These are phyloP conservation scores for Stenotaenia linearis DNA, from an alignment of 2,888 invertebrate species.

Conservation along the genomic window DNA sequence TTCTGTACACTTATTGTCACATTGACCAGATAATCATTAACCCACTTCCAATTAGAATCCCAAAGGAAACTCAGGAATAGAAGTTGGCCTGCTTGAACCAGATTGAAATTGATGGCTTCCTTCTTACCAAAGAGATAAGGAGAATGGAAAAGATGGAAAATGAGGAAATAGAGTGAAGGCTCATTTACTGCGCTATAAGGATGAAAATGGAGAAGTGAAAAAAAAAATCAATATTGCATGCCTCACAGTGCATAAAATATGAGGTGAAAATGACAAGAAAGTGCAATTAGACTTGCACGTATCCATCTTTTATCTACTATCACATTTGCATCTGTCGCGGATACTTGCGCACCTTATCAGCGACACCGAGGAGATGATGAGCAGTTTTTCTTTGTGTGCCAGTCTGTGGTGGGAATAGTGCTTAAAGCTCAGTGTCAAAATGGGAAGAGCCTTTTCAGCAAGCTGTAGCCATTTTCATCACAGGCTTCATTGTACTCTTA, in stretches of 20 bases:
- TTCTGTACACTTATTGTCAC: neutral
- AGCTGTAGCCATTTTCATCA: neutral
- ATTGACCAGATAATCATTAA: neutral
- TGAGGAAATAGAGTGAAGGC: neutral
- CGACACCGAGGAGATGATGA: neutral
- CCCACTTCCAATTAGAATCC: neutral
- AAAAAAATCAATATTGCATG: neutral
- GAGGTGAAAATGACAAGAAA: neutral
- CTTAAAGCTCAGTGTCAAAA: neutral
- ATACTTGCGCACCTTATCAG: neutral
- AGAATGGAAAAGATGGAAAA: neutral
- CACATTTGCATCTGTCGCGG: neutral
- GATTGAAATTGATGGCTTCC: constrained; percentile 1
- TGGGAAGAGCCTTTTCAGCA: neutral
- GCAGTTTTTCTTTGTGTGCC: neutral
- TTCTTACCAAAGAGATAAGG: neutral
- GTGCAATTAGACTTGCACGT: neutral
- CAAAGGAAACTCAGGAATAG: neutral
- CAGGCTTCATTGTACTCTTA: neutral
- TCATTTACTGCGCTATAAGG: neutral
- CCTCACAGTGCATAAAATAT: neutral
- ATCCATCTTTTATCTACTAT: constrained; percentile 6
- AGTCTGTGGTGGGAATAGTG: neutral
- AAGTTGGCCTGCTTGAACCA: neutral
- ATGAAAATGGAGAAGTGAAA: neutral